Evolutionary conservation across 2,797 vertebrate species (phyloP).

Genomic region (Microctenopoma lineatum): DNA sequence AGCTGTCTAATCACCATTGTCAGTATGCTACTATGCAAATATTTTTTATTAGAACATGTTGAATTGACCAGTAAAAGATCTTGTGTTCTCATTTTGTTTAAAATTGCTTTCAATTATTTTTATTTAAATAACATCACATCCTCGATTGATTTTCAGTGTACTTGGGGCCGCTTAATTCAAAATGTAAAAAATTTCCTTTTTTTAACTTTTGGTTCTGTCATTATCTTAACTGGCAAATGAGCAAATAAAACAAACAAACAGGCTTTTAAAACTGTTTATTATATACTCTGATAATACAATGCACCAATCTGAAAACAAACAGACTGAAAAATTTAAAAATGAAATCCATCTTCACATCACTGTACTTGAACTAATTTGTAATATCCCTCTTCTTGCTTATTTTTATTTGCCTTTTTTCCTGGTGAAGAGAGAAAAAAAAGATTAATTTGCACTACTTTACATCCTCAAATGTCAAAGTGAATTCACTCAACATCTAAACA

Average conservation of each 20-base stretch:
- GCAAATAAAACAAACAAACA: not conserved
- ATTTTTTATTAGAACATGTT: not conserved
- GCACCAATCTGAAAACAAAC: conserved; percentile 26
- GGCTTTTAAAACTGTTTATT: conserved; percentile 53
- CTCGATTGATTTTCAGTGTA: too few species aligned
- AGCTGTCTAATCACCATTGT: not conserved
- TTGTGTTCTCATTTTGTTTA: not conserved
- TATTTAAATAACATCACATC: too few species aligned
- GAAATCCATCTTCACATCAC: conserved; percentile 14
- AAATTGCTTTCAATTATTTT: too few species aligned
- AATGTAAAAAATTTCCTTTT: not conserved
- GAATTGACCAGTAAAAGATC: not conserved
- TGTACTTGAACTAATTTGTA: not conserved
- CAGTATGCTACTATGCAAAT: not conserved
- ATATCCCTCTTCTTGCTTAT: conserved; percentile 22
- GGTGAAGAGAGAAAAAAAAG: conserved; percentile 1
- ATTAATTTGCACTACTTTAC: not conserved
- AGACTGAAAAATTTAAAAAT: not conserved
- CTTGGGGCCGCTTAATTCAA: not conserved
- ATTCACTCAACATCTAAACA: not conserved
- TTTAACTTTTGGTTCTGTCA: not conserved
- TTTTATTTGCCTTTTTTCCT: conserved; percentile 61
- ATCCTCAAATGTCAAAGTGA: not conserved
- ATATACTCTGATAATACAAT: conserved; percentile 48
- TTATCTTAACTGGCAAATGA: not conserved